These are phyloP conservation scores for Meteorus cinctellus DNA, from an alignment of 2,888 invertebrate genomes.

Conservation along the genomic window DNA sequence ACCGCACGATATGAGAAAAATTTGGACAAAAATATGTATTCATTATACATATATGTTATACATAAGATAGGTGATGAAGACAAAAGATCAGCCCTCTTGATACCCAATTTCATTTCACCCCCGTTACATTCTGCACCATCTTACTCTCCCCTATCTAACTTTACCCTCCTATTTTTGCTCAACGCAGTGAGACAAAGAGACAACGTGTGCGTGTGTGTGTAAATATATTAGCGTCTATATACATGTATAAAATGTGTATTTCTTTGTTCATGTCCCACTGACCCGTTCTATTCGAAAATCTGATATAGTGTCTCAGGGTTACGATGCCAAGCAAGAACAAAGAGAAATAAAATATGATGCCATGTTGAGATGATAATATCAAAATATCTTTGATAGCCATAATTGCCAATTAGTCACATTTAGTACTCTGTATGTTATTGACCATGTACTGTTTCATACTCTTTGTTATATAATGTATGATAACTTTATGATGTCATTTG, in stretches of 20 bases:
- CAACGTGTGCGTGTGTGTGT: constrained; percentile 22
- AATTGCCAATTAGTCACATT: neutral
- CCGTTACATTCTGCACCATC: constrained; percentile 43
- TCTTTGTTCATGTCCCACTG: constrained; percentile 63
- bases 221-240: constrained; percentile 30
- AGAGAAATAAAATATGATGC: neutral
- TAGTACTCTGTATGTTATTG: neutral
- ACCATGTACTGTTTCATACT: neutral
- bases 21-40: neutral
- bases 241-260: neutral
- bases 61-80: constrained; percentile 10
- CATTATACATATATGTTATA: neutral
- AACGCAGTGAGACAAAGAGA: constrained; percentile 19
- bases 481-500: neutral
- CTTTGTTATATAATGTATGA: neutral
- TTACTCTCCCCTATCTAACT: constrained; percentile 37
- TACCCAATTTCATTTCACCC: constrained; percentile 48
- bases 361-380: neutral
- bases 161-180: constrained; percentile 11
- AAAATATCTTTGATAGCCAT: neutral
- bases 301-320: constrained; percentile 34
- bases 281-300: constrained; percentile 62
- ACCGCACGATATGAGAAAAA: too few species aligned
- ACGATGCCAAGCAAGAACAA: constrained; percentile 38
- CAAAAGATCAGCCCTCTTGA: constrained; percentile 46